Evolutionary conservation across 2,888 invertebrate genomes (phyloP).

Genomic region (Andrena bucephala): DNA sequence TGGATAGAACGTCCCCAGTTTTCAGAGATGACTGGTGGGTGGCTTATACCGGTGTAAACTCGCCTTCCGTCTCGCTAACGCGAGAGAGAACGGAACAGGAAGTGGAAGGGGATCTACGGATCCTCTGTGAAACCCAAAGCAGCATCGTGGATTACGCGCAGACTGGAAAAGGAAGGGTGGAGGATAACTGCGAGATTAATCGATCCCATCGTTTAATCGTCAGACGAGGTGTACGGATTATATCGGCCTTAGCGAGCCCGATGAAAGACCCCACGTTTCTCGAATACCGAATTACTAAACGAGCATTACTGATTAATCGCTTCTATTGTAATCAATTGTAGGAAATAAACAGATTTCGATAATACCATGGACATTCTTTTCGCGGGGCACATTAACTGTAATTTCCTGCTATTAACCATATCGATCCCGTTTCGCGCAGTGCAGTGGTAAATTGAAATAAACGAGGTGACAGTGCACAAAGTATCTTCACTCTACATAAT

Average conservation of each 20-base stretch:
- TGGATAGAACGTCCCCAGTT: slow-evolving; percentile 33
- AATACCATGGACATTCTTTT: background rate
- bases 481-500: slow-evolving; percentile 57
- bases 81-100: slow-evolving; percentile 18
- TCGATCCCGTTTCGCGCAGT: slow-evolving; percentile 16
- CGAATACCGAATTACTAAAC: slow-evolving; percentile 43
- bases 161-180: slow-evolving; percentile 60
- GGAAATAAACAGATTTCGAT: slow-evolving; percentile 3
- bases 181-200: slow-evolving; percentile 66
- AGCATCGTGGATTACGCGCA: slow-evolving; percentile 63
- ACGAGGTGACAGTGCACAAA: slow-evolving; percentile 44
- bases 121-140: slow-evolving; percentile 61
- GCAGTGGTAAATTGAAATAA: slow-evolving; percentile 47
- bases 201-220: slow-evolving; percentile 60
- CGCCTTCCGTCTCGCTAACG: slow-evolving; percentile 25
- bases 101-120: slow-evolving; percentile 58
- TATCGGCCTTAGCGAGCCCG: slow-evolving; percentile 35
- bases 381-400: background rate
- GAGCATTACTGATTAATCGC: slow-evolving; percentile 44
- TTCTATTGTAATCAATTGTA: background rate
- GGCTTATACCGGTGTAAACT: slow-evolving; percentile 47
- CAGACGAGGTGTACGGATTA: slow-evolving; percentile 48
- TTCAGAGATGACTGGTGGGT: slow-evolving; percentile 51
- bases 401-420: background rate
- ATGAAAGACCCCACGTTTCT: slow-evolving; percentile 39